These are phyloP conservation scores for Aquatica leii DNA, from an alignment of 2,888 invertebrate species.

Conservation along the genomic window DNA sequence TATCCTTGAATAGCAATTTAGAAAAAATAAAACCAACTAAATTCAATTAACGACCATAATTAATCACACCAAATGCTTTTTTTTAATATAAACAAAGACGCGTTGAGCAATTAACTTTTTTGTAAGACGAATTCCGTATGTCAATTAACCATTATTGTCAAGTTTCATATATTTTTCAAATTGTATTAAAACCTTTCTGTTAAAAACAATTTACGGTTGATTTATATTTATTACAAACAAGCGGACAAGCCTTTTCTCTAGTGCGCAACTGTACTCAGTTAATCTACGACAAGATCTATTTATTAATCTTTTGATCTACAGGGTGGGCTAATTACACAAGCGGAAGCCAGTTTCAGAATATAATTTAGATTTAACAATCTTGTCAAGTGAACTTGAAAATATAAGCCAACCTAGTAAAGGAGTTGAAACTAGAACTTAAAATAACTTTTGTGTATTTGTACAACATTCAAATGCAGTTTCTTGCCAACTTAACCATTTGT, in stretches of 20 bases:
- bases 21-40: neutral
- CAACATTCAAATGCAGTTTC: neutral
- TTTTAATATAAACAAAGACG: constrained; percentile 4
- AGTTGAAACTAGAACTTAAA: neutral
- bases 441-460: neutral
- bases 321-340: constrained; percentile 32
- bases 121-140: no score
- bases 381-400: constrained; percentile 3
- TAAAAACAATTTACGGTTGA: no score
- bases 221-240: no score
- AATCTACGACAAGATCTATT: constrained; percentile 21
- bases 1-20: constrained; percentile 11
- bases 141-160: no score
- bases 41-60: constrained; percentile 4
- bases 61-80: constrained; percentile 4
- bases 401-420: neutral
- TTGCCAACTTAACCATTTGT: constrained; percentile 2
- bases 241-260: no score
- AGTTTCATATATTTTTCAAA: no score
- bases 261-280: neutral
- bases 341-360: constrained; percentile 20
- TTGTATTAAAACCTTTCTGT: no score
- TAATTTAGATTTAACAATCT: constrained; percentile 9
- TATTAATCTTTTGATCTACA: constrained; percentile 23
- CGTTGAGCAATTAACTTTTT: no score